These are phyloP conservation scores for Tineola bisselliella DNA, from an alignment of 2,888 invertebrate genomes.

Conservation along the genomic window DNA sequence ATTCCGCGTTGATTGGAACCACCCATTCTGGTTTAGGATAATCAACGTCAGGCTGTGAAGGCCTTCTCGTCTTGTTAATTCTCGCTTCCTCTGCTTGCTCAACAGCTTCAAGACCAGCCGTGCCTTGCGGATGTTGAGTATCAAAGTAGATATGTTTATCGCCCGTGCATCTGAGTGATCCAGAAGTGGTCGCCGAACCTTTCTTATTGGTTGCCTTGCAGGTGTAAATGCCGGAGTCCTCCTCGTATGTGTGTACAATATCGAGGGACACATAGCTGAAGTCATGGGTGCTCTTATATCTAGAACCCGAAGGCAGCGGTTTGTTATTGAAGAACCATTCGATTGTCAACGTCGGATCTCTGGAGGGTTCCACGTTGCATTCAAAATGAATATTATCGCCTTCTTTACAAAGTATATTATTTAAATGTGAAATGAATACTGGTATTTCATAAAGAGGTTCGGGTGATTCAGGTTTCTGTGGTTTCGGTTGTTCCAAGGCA, in stretches of 20 bases:
- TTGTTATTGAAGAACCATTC: slow-evolving; percentile 97
- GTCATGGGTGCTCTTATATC: slow-evolving; percentile 93
- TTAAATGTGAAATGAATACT: slow-evolving; percentile 89
- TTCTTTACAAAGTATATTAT: slow-evolving; percentile 89
- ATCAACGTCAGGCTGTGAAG: slow-evolving; percentile 76
- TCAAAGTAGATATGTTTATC: slow-evolving; percentile 83
- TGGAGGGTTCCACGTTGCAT: slow-evolving; percentile 90
- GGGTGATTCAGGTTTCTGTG: slow-evolving; percentile 72
- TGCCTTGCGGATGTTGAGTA: slow-evolving; percentile 95
- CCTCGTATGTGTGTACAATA: slow-evolving; percentile 85
- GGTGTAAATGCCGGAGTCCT: slow-evolving; percentile 92
- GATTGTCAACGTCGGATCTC: slow-evolving; percentile 88
- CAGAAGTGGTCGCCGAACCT: slow-evolving; percentile 90
- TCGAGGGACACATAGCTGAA: slow-evolving; percentile 96
- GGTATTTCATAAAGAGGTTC: slow-evolving; percentile 86
- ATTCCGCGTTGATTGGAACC: slow-evolving; percentile 82
- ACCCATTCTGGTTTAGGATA: slow-evolving; percentile 89
- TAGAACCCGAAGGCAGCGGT: slow-evolving; percentile 85
- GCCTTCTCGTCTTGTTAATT: slow-evolving; percentile 73
- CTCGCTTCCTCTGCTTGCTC: slow-evolving; percentile 88
- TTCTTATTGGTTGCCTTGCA: slow-evolving; percentile 90
- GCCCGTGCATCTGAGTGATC: slow-evolving; percentile 85
- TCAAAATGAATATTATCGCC: slow-evolving; percentile 90
- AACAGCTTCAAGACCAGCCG: slow-evolving; percentile 88
- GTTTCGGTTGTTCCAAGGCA: slow-evolving; percentile 83